Conservation (phyloP, 2,797 vertebrate species). For the Sternotherus odoratus region DNA sequence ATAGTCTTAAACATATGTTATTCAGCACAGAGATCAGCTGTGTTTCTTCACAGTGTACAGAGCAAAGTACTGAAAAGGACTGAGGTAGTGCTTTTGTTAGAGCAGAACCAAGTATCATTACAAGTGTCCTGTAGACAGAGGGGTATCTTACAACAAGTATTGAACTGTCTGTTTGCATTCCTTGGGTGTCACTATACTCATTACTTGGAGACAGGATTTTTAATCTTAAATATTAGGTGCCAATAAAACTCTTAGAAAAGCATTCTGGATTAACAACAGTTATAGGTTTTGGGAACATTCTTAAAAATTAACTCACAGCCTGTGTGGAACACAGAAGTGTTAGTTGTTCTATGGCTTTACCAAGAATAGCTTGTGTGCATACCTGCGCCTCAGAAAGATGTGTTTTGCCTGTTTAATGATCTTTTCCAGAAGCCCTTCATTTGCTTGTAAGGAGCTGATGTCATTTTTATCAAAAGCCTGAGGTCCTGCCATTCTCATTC, state of each 20-base stretch:
- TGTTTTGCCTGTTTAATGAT: slow-evolving; percentile 99
- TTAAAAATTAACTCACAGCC: background rate
- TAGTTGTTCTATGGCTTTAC: background rate
- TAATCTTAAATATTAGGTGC: background rate
- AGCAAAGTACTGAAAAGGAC: background rate
- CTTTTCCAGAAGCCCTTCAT: slow-evolving; percentile 96
- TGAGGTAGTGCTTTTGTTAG: background rate
- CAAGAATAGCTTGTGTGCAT: background rate
- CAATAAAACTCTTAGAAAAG: background rate
- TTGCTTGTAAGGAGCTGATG: slow-evolving; percentile 89
- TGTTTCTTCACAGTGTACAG: background rate
- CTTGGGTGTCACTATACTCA: background rate
- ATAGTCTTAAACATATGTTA: background rate
- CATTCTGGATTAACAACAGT: background rate
- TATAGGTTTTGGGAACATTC: background rate
- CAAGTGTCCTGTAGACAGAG: background rate
- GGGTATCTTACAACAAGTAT: background rate
- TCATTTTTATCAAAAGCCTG: slow-evolving; percentile 94
- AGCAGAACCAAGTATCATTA: background rate
- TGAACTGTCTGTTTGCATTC: background rate
- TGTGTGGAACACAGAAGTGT: background rate
- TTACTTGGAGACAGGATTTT: background rate
- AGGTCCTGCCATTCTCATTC: slow-evolving; percentile 92
- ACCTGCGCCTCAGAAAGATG: slow-evolving; percentile 97
- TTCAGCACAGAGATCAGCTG: background rate